A percentile compares a stretch with the other conserved stretches of the same genome.
phyloP scores from a whole-genome alignment of 1,140 invertebrate genomes.

The Drosophila nigromelanica region DNA sequence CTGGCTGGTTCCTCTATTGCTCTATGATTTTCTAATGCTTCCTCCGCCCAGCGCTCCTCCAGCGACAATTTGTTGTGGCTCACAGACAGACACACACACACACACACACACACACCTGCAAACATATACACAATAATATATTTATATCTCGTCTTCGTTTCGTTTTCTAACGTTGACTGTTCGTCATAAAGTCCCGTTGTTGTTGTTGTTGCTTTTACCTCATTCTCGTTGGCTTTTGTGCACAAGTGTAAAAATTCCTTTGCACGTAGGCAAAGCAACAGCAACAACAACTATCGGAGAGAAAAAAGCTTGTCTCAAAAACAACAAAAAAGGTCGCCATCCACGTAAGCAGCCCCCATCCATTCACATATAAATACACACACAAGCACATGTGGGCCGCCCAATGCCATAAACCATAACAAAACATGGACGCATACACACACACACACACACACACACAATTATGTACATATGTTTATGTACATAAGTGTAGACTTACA shows the following conservation, averaged over 20 bases:
- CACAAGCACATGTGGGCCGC: background rate
- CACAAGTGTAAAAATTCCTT: constrained; percentile 79
- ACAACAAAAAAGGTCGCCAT: constrained; percentile 30
- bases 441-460: background rate
- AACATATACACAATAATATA: constrained; percentile 19
- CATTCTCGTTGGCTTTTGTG: constrained; percentile 60
- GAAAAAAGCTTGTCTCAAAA: constrained; percentile 59
- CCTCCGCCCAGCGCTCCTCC: constrained; percentile 45
- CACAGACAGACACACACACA: constrained; percentile 31
- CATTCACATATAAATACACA: background rate
- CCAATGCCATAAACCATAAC: constrained; percentile 13
- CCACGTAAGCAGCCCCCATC: constrained; percentile 54
- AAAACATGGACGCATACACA: background rate
- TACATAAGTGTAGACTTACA: constrained; percentile 4
- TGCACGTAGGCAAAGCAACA: constrained; percentile 68
- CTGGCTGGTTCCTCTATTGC: constrained; percentile 50
- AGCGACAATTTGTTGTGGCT: constrained; percentile 49
- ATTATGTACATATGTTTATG: background rate
- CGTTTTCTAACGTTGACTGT: constrained; percentile 70
- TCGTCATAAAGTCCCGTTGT: constrained; percentile 80
- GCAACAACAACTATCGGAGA: constrained; percentile 26
- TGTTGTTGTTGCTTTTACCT: constrained; percentile 57
- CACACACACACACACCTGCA: constrained; percentile 28
- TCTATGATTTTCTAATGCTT: constrained; percentile 69
- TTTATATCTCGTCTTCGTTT: constrained; percentile 60